Evolutionary conservation across 2,888 invertebrate species (phyloP).

Genomic region (Amblyjoppa fuscipennis): DNA sequence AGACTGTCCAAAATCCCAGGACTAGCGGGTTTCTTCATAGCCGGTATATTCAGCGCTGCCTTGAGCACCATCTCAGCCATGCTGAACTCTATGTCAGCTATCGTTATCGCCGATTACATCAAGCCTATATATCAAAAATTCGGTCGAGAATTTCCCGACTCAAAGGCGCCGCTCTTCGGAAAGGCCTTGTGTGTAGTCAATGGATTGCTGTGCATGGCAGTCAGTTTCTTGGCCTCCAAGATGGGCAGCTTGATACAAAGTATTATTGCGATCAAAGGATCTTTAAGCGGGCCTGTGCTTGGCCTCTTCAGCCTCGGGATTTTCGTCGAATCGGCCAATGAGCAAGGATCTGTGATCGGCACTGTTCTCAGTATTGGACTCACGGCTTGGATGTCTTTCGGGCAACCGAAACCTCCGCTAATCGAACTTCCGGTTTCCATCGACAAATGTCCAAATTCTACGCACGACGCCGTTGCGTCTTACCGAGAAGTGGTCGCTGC

Average conservation of each 20-base stretch:
- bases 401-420: constrained; percentile 73
- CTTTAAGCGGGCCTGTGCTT: constrained; percentile 91
- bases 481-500: too few species aligned
- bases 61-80: constrained; percentile 97
- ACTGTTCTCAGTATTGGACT: constrained; percentile 70
- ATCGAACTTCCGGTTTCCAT: constrained; percentile 73
- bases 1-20: constrained; percentile 30
- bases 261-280: constrained; percentile 93
- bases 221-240: constrained; percentile 78
- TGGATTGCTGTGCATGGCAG: constrained; percentile 74
- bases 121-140: constrained; percentile 85
- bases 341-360: constrained; percentile 79
- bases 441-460: constrained; percentile 72
- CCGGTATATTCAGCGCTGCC: constrained; percentile 87
- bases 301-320: constrained; percentile 94
- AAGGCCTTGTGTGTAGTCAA: constrained; percentile 77
- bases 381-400: constrained; percentile 76
- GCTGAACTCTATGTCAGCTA: constrained; percentile 95
- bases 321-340: constrained; percentile 93
- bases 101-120: constrained; percentile 95
- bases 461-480: not conserved
- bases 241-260: constrained; percentile 85
- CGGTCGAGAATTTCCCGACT: constrained; percentile 89
- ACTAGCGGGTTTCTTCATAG: constrained; percentile 82
- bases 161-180: constrained; percentile 90